Evolutionary conservation across 1,140 invertebrate genomes (phyloP).

Genomic region (Hycleus phaleratus): DNA sequence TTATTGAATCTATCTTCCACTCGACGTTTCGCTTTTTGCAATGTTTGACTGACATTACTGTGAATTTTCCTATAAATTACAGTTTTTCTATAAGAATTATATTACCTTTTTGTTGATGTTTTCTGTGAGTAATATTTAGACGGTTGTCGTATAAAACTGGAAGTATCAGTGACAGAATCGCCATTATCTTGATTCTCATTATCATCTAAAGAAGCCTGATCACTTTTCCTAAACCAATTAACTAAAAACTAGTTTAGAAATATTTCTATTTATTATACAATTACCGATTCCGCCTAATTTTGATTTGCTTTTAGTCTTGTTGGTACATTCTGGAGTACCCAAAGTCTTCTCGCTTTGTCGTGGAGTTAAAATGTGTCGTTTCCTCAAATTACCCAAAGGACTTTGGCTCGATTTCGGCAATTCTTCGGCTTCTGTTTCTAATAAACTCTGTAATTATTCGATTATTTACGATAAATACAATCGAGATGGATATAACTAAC

Average conservation of each 20-base stretch:
- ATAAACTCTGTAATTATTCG: slow-evolving; percentile 55
- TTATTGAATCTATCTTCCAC: slow-evolving; percentile 78
- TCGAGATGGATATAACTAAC: slow-evolving; percentile 43
- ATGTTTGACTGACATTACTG: slow-evolving; percentile 50
- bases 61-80: no score
- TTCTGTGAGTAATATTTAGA: slow-evolving; percentile 15
- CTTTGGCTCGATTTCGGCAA: slow-evolving; percentile 63
- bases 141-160: slow-evolving; percentile 44
- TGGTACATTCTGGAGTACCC: slow-evolving; percentile 42
- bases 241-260: slow-evolving; percentile 41
- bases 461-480: background rate
- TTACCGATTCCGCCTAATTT: slow-evolving; percentile 59
- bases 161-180: slow-evolving; percentile 51
- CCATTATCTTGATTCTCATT: slow-evolving; percentile 50
- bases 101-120: slow-evolving; percentile 21
- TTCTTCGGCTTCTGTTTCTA: slow-evolving; percentile 71
- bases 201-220: slow-evolving; percentile 43
- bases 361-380: slow-evolving; percentile 69
- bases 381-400: slow-evolving; percentile 63
- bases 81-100: no score
- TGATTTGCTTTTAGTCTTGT: slow-evolving; percentile 44
- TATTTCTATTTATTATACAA: background rate
- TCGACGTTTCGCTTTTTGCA: slow-evolving; percentile 71
- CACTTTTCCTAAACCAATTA: slow-evolving; percentile 60
- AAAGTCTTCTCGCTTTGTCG: slow-evolving; percentile 69